These are phyloP conservation scores for Steinernema carpocapsae DNA, from an alignment of 2,888 invertebrate species.

Conservation along the genomic window DNA sequence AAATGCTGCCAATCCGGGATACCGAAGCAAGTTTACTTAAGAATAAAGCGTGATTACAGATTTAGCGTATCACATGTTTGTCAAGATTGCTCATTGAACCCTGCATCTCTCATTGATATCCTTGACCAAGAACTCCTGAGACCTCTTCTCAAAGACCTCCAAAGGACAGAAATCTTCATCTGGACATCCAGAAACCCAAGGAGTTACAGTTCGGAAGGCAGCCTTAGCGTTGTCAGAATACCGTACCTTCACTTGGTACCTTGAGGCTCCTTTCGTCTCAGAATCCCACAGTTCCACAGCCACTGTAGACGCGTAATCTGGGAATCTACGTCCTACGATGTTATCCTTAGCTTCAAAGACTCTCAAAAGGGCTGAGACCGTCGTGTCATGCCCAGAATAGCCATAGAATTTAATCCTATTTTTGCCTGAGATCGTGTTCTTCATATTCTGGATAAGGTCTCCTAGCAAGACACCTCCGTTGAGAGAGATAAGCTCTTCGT, in stretches of 20 bases:
- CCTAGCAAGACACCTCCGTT: constrained; percentile 1
- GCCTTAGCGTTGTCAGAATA: neutral
- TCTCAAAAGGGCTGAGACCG: constrained; percentile 17
- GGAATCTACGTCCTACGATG: constrained; percentile 18
- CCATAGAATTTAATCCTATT: neutral
- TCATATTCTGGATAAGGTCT: neutral
- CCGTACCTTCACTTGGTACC: neutral
- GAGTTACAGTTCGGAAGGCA: neutral
- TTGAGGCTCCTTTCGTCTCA: no score
- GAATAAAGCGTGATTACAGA: no score
- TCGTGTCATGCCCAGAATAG: constrained; percentile 37
- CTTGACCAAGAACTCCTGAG: neutral
- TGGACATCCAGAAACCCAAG: neutral
- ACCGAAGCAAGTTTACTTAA: no score
- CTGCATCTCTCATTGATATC: neutral
- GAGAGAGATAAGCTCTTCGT: constrained; percentile 18
- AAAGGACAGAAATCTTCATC: neutral
- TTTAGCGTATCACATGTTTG: no score
- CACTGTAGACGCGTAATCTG: constrained; percentile 25
- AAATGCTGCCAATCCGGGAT: no score
- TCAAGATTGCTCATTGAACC: neutral
- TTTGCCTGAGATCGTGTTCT: neutral
- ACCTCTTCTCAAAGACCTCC: neutral
- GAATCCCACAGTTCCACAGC: constrained; percentile 30
- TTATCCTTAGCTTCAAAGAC: constrained; percentile 31